phyloP scores from a whole-genome alignment of 2,113 vertebrate genomes.

The Hippocampus mohnikei region DNA sequence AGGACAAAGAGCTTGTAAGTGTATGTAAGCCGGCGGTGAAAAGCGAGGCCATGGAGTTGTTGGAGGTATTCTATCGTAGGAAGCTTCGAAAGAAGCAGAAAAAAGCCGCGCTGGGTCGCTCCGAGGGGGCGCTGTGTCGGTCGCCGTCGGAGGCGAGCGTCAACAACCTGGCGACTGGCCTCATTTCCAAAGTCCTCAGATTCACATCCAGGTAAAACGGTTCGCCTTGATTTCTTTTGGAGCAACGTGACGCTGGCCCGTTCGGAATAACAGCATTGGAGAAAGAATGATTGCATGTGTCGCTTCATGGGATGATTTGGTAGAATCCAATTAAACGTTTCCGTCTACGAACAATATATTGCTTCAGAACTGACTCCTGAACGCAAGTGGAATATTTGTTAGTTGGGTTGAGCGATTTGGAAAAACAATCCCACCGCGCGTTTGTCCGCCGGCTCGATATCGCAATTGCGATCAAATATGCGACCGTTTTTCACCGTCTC shows the following conservation, averaged over 20 bases:
- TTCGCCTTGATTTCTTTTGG: not conserved
- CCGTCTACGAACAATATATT: too few species aligned
- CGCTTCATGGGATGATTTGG: not conserved
- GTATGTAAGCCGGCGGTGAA: not conserved
- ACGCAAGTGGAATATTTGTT: not conserved
- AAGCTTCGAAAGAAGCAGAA: slow-evolving; percentile 69
- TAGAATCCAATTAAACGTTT: not conserved
- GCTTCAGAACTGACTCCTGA: not conserved
- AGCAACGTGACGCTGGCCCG: not conserved
- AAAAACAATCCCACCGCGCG: too few species aligned
- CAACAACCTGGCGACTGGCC: slow-evolving; percentile 59
- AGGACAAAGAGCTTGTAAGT: not conserved
- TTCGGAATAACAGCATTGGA: not conserved
- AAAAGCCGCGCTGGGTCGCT: slow-evolving; percentile 41
- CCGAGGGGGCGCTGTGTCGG: slow-evolving; percentile 61
- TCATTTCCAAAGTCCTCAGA: slow-evolving; percentile 72
- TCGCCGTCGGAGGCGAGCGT: slow-evolving; percentile 58
- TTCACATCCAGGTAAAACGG: slow-evolving; percentile 71
- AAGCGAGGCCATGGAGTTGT: slow-evolving; percentile 49
- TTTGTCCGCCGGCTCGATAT: too few species aligned
- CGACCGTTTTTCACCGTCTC: too few species aligned
- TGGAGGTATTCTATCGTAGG: slow-evolving; percentile 68
- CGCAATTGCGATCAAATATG: too few species aligned
- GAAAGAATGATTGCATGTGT: not conserved
- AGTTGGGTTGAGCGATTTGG: too few species aligned